Evolutionary conservation across 1,140 invertebrate genomes (phyloP).

Genomic region (Leptinotarsa lineolata): DNA sequence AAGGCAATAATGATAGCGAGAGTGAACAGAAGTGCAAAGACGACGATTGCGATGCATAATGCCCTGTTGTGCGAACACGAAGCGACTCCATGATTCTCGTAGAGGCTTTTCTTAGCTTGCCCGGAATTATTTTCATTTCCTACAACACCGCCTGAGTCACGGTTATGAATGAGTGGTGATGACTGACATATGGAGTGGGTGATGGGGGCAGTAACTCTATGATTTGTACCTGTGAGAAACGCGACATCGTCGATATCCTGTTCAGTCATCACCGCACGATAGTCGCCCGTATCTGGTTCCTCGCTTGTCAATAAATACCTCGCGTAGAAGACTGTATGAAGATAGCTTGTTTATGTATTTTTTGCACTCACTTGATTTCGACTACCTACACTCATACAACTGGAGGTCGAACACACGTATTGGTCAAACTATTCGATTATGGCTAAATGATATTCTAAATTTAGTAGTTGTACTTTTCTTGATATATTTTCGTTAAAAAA

Average conservation of each 20-base stretch:
- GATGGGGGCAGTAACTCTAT: conserved; percentile 47
- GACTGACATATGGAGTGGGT: conserved; percentile 51
- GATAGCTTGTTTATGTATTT: conserved; percentile 39
- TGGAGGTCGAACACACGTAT: conserved; percentile 4
- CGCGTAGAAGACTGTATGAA: conserved; percentile 55
- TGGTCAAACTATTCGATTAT: conserved; percentile 6
- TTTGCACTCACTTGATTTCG: conserved; percentile 14
- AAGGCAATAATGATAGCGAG: conserved; percentile 88
- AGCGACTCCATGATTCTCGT: conserved; percentile 77
- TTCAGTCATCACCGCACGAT: conserved; percentile 68
- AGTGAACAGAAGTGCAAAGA: conserved; percentile 78
- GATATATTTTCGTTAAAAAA: conserved; percentile 31
- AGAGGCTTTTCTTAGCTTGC: conserved; percentile 70
- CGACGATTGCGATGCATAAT: conserved; percentile 75
- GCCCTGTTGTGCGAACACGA: conserved; percentile 87
- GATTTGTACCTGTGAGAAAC: conserved; percentile 79
- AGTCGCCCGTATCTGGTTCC: conserved; percentile 44
- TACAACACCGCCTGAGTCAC: conserved; percentile 59
- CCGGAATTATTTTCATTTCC: conserved; percentile 68
- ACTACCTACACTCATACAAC: neutral
- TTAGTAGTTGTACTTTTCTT: conserved; percentile 27
- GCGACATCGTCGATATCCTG: conserved; percentile 92
- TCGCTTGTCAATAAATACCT: conserved; percentile 53
- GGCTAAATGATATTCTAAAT: conserved; percentile 11
- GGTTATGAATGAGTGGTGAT: conserved; percentile 51